A percentile compares a stretch with the other conserved stretches of the same genome.
phyloP scores from a whole-genome alignment of 2,113 vertebrate genomes.

The Vidua chalybeata region DNA sequence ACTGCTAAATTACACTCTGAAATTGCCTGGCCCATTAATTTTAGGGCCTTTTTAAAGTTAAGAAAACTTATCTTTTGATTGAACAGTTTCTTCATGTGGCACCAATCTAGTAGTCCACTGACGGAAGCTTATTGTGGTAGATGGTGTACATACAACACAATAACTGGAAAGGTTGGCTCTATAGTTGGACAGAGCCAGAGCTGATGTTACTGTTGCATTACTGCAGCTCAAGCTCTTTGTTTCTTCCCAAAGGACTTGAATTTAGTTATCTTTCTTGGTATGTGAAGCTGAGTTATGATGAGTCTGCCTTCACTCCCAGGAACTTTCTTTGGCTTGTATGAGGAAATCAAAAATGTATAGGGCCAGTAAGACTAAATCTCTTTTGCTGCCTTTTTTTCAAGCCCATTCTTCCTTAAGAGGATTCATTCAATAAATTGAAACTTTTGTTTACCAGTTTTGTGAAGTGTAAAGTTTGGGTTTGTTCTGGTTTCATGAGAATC shows the following conservation, averaged over 20 bases:
- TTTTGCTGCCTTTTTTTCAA: not conserved
- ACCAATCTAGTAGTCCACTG: not conserved
- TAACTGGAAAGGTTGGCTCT: not conserved
- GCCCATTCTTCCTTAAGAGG: not conserved
- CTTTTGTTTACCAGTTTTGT: not conserved
- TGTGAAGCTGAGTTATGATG: not conserved
- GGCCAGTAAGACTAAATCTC: not conserved
- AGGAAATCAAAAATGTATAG: not conserved
- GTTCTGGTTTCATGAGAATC: not conserved
- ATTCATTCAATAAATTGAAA: not conserved
- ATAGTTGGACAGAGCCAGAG: not conserved
- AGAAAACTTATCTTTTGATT: not conserved
- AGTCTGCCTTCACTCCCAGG: not conserved
- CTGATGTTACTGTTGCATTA: not conserved
- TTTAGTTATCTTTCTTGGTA: not conserved
- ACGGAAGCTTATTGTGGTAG: not conserved
- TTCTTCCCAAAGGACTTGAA: not conserved
- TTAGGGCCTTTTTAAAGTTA: not conserved
- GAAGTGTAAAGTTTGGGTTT: not conserved
- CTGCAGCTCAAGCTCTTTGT: rapidly evolving
- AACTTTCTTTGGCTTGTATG: not conserved
- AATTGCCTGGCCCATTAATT: not conserved
- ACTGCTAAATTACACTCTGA: not conserved
- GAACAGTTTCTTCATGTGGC: not conserved
- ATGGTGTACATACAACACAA: not conserved